These are phyloP conservation scores for Drosophila trapezifrons DNA, from an alignment of 1,140 invertebrate genomes.

Conservation along the genomic window DNA sequence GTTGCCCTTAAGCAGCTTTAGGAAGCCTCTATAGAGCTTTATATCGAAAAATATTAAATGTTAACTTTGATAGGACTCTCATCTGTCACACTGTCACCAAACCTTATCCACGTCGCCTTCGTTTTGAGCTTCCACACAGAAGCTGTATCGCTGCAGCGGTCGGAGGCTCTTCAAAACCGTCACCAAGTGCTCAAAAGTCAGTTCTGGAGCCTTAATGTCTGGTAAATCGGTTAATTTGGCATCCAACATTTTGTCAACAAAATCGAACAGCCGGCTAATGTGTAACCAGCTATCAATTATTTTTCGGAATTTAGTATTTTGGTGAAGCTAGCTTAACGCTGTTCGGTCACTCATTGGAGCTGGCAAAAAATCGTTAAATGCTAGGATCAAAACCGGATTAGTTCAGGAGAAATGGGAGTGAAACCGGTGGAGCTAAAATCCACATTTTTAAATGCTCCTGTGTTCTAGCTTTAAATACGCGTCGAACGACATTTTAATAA, in stretches of 20 bases:
- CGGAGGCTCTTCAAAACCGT: slow-evolving; percentile 1
- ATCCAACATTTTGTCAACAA: slow-evolving; percentile 31
- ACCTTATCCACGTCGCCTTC: slow-evolving; percentile 30
- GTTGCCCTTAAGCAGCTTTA: slow-evolving; percentile 22
- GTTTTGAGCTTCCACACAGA: slow-evolving; percentile 13
- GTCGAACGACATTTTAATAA: too few species aligned
- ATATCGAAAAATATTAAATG: not conserved
- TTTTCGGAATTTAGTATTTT: too few species aligned
- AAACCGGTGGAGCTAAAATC: too few species aligned
- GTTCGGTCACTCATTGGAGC: too few species aligned
- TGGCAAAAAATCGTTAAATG: too few species aligned
- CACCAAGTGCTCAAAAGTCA: slow-evolving; percentile 16
- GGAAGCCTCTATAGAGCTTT: slow-evolving; percentile 35
- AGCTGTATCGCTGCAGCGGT: slow-evolving; percentile 19
- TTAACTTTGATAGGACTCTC: not conserved
- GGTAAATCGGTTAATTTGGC: slow-evolving; percentile 4
- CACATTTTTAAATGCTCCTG: too few species aligned
- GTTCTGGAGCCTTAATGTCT: slow-evolving; percentile 16
- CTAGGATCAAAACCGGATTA: too few species aligned
- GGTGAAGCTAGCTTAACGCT: too few species aligned
- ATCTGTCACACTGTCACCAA: not conserved
- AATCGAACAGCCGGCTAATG: not conserved
- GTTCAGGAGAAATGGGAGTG: too few species aligned
- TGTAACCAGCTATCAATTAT: slow-evolving; percentile 10
- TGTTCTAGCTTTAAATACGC: too few species aligned